phyloP scores from a whole-genome alignment of 37 sponge, comb jelly and placozoan genomes.

The Bolinopsis microptera region DNA sequence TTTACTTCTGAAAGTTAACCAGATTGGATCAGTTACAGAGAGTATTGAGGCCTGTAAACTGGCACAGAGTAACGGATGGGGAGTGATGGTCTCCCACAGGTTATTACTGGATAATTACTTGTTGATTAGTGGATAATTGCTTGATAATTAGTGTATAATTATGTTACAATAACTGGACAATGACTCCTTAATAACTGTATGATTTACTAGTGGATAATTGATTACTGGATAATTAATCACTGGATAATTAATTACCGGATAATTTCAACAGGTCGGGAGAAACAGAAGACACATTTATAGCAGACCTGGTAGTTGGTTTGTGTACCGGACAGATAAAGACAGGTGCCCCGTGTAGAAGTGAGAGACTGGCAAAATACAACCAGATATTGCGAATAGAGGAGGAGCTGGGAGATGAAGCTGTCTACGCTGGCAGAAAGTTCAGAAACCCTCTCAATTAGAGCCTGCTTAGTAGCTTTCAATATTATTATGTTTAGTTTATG shows the following conservation, averaged over 20 bases:
- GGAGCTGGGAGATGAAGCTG: slow-evolving; percentile 91
- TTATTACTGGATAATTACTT: too few species aligned
- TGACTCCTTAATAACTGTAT: too few species aligned
- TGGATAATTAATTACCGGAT: too few species aligned
- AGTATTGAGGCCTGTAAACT: slow-evolving; percentile 89
- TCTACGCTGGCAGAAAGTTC: slow-evolving; percentile 93
- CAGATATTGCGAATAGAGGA: slow-evolving; percentile 98
- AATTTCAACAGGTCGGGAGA: slow-evolving; percentile 98
- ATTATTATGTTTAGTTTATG: background rate
- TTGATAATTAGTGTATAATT: too few species aligned
- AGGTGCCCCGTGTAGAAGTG: slow-evolving; percentile 98
- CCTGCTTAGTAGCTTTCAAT: background rate
- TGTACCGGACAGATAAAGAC: slow-evolving; percentile 98
- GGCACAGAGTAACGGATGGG: slow-evolving; percentile 92
- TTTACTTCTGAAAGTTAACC: slow-evolving; percentile 98
- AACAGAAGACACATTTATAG: slow-evolving; percentile 99
- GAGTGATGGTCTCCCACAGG: slow-evolving; percentile 99
- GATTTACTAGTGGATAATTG: too few species aligned
- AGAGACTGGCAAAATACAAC: slow-evolving; percentile 98
- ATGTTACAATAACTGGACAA: too few species aligned
- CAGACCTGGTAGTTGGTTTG: slow-evolving; percentile 98
- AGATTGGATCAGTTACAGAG: slow-evolving; percentile 97
- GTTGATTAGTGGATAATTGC: too few species aligned
- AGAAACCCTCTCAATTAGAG: slow-evolving; percentile 75
- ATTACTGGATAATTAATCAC: too few species aligned